Evolutionary conservation across 1,140 invertebrate genomes (phyloP).

Genomic region (Pollicipes pollicipes): DNA sequence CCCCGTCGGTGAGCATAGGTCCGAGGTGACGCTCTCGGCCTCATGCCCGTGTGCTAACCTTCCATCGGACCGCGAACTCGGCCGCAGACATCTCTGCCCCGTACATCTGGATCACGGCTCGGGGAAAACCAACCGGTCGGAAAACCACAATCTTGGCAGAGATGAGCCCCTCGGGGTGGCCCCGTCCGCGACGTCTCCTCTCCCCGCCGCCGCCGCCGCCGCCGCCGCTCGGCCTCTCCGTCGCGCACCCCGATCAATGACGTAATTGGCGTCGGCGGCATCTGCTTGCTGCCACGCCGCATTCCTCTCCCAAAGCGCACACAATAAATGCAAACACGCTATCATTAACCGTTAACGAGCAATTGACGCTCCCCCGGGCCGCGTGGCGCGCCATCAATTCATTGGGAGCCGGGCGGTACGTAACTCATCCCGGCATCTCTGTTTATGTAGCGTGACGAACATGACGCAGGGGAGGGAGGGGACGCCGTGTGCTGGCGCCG

Average conservation of each 20-base stretch:
- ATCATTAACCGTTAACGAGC: conserved; percentile 1
- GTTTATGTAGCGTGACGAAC: neutral
- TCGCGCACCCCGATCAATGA: neutral
- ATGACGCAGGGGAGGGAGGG: neutral
- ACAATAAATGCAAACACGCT: neutral
- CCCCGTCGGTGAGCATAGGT: no score
- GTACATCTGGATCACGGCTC: no score
- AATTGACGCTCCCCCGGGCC: neutral
- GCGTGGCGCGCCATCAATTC: neutral
- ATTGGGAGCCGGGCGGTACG: neutral
- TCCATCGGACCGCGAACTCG: no score
- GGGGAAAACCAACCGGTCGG: no score
- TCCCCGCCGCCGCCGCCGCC: no score
- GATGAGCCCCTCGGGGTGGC: no score
- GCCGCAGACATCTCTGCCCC: no score
- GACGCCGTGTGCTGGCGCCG: neutral
- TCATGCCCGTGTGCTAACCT: no score
- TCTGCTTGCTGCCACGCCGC: neutral
- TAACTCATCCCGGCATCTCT: neutral
- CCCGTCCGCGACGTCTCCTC: neutral
- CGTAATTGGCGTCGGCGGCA: neutral
- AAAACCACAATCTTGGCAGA: no score
- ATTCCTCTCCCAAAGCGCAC: neutral
- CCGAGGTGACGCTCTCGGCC: no score
- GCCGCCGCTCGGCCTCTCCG: no score